Conservation (phyloP, 2,113 vertebrate species). For the Cyprinodon tularosa region DNA sequence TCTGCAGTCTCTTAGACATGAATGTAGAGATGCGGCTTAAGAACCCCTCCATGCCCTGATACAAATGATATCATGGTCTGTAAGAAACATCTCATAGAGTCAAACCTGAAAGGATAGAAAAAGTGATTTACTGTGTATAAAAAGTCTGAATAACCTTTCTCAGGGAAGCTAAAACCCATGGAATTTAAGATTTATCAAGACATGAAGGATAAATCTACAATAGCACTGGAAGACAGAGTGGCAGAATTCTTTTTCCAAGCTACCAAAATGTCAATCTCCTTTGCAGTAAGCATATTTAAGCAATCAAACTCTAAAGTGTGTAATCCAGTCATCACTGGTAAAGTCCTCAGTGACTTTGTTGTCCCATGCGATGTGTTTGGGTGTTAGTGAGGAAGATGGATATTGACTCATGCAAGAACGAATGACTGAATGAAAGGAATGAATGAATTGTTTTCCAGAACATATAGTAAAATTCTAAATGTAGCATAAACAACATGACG, state of each 20-base stretch:
- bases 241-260: constrained; percentile 17
- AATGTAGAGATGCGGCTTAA: too few species aligned
- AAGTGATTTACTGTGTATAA: neutral
- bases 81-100: too few species aligned
- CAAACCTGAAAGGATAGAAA: neutral
- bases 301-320: constrained; percentile 30
- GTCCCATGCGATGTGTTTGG: constrained; percentile 8
- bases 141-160: neutral
- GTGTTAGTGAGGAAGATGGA: neutral
- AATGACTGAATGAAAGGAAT: too few species aligned
- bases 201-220: constrained; percentile 31
- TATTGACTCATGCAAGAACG: neutral
- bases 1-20: too few species aligned
- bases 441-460: too few species aligned
- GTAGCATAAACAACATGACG: too few species aligned
- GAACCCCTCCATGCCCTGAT: too few species aligned
- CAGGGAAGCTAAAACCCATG: neutral
- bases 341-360: constrained; percentile 5
- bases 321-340: constrained; percentile 23
- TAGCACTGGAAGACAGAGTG: constrained; percentile 35
- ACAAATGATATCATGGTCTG: too few species aligned
- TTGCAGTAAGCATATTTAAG: constrained; percentile 19
- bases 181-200: neutral
- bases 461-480: too few species aligned
- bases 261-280: constrained; percentile 25